Evolutionary conservation across 1,140 invertebrate genomes (phyloP), one percentile per base, ranked within the genome.

Genomic region (Ceratosolen solmsi): DNA sequence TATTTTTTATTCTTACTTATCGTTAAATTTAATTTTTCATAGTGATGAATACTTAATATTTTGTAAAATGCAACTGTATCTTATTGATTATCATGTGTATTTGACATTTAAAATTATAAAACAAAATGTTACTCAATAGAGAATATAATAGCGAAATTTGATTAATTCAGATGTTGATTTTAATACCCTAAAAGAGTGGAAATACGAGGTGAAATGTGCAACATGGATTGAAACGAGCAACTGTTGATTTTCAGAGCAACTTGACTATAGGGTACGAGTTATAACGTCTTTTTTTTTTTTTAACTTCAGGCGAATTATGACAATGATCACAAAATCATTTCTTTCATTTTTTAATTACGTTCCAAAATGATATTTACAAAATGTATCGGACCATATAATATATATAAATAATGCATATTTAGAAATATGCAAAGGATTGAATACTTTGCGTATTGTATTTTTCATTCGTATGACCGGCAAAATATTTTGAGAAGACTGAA

Each of bases 141-240:
- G 5, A 54, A 51, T 51, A 9, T 33, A 49, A 78, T 65, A 54
- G 60, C 46, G 25, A 78, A 78, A 78, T 1, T 54, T 20, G 3
- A 0, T 51, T n/a, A 22, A 46, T 65, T 15, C 1, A 17, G 20
- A n/a, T n/a, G 20, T 27, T 78, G 8, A 68, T 68, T 65, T n/a
- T 5, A 36, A 54, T 15, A 68, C 25, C 20, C 30, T 13, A 65
- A 68, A 15, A 51, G 1, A 68, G 36, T 30, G 20, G 60, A 68
- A 7, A 46, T 68, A 51, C 22, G 46, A 65, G 46, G n/a, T 68
- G 51, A 33, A 25, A 30, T 51, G 41, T 51, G 33, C 46, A n/a
- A 78, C 17, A 27, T 51, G 30, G 2, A 78, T 68, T 51, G 3
- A 4, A 56, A 51, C n/a, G 20, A 36, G 22, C 27, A 68, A 78